Conservation (phyloP, 2,797 vertebrate genomes). For the Silurus lanzhouensis region DNA sequence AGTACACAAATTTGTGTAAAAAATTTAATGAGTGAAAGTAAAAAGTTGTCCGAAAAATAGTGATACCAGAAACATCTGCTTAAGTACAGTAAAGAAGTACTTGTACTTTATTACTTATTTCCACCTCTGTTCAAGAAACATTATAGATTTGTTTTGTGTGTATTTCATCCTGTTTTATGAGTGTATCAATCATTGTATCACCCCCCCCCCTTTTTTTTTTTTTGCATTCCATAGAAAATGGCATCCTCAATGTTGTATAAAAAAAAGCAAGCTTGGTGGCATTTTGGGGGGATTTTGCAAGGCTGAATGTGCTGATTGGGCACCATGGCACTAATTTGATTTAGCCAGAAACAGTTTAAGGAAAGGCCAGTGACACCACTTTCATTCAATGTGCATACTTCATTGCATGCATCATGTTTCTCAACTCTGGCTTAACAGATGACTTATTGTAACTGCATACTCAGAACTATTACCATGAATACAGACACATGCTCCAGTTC, state of each 20-base stretch:
- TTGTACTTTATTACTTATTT: no score
- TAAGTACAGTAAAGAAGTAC: no score
- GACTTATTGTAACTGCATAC: conserved; percentile 70
- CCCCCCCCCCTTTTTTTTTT: not conserved
- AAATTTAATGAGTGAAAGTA: no score
- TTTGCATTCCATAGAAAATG: conserved; percentile 17
- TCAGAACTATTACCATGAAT: conserved; percentile 30
- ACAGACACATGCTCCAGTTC: conserved; percentile 35
- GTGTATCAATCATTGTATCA: not conserved
- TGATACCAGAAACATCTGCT: no score
- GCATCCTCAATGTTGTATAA: conserved; percentile 13
- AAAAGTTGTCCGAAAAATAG: no score
- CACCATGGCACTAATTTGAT: conserved; percentile 72
- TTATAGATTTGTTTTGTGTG: conserved; percentile 70
- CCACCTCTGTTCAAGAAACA: conserved; percentile 57
- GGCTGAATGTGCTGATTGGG: conserved; percentile 69
- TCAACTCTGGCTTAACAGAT: conserved; percentile 71
- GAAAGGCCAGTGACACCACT: conserved; percentile 72
- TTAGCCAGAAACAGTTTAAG: conserved; percentile 71
- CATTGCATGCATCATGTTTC: conserved; percentile 66
- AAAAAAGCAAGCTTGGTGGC: conserved; percentile 61
- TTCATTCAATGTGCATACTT: conserved; percentile 71
- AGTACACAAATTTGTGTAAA: no score
- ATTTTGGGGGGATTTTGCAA: conserved; percentile 69
- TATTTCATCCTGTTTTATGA: conserved; percentile 19